Evolutionary conservation across 1,140 invertebrate species (phyloP).

Genomic region (Macrobrachium nipponense): DNA sequence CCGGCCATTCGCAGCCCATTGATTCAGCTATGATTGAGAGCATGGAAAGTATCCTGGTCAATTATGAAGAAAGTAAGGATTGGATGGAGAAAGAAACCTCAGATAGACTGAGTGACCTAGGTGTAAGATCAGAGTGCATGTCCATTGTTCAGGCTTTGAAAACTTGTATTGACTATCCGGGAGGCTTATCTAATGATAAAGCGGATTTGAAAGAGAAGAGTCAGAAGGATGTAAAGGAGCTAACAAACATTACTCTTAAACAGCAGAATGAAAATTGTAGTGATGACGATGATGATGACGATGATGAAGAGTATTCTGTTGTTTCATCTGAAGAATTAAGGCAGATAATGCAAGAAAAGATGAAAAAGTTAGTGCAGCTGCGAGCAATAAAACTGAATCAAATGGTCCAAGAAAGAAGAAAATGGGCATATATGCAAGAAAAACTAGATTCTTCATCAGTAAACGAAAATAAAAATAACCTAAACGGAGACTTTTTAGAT

Average conservation of each 20-base stretch:
- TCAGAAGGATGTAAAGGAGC: constrained; percentile 40
- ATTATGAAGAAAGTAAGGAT: too few relatives aligned
- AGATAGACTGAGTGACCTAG: too few relatives aligned
- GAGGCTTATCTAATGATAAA: neutral
- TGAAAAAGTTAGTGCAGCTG: constrained; percentile 29
- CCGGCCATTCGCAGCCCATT: too few relatives aligned
- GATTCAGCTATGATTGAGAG: too few relatives aligned
- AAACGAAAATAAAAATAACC: neutral
- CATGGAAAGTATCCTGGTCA: too few relatives aligned
- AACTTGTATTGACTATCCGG: too few relatives aligned
- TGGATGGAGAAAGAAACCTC: too few relatives aligned
- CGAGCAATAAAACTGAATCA: constrained; percentile 46
- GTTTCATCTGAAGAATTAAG: constrained; percentile 30
- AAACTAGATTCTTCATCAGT: constrained; percentile 12
- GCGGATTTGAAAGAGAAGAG: constrained; percentile 15
- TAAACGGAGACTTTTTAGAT: too few relatives aligned
- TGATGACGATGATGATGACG: constrained; percentile 29
- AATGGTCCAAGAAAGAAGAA: constrained; percentile 43
- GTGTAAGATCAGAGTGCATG: too few relatives aligned
- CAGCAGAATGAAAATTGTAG: constrained; percentile 18
- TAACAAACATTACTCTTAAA: constrained; percentile 44
- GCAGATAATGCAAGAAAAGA: constrained; percentile 39
- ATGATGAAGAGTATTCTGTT: neutral
- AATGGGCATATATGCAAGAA: constrained; percentile 49
- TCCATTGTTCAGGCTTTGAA: too few relatives aligned